Evolutionary conservation across 2,797 vertebrate genomes (phyloP).

Genomic region (Poecilia velifera): DNA sequence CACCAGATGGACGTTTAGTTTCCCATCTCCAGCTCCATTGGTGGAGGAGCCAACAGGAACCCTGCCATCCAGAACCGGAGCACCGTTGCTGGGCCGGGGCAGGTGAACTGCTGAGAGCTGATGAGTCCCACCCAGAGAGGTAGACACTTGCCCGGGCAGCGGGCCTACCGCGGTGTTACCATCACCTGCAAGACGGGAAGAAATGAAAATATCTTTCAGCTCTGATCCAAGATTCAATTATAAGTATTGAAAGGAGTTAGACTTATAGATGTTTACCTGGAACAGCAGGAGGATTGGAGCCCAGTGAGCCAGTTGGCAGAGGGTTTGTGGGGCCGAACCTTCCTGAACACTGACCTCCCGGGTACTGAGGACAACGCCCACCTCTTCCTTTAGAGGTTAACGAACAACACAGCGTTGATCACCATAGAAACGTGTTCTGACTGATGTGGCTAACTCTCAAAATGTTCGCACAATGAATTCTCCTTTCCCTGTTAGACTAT

Average conservation of each 20-base stretch:
- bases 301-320: constrained; percentile 6
- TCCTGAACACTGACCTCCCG: constrained; percentile 21
- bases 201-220: not conserved
- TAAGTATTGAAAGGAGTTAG: not conserved
- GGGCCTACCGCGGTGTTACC: constrained; percentile 1
- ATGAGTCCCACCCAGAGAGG: constrained; percentile 5
- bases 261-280: constrained; percentile 3
- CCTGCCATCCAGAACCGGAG: constrained; percentile 5
- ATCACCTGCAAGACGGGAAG: constrained; percentile 9
- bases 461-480: not conserved
- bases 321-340: not conserved
- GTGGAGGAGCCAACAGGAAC: constrained; percentile 12
- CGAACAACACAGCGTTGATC: not conserved
- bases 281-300: not conserved
- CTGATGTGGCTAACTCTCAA: not conserved
- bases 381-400: not conserved
- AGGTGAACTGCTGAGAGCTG: constrained; percentile 1
- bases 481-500: not conserved
- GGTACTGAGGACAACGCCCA: constrained; percentile 18
- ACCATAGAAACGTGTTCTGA: not conserved
- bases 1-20: constrained; percentile 29
- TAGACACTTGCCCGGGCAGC: constrained; percentile 2
- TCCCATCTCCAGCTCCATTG: constrained; percentile 19
- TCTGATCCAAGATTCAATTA: not conserved
- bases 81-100: constrained; percentile 14